Evolutionary conservation across 2,888 invertebrate genomes (phyloP), one percentile per base, ranked within the genome.

Genomic region (Nyleta sp.): DNA sequence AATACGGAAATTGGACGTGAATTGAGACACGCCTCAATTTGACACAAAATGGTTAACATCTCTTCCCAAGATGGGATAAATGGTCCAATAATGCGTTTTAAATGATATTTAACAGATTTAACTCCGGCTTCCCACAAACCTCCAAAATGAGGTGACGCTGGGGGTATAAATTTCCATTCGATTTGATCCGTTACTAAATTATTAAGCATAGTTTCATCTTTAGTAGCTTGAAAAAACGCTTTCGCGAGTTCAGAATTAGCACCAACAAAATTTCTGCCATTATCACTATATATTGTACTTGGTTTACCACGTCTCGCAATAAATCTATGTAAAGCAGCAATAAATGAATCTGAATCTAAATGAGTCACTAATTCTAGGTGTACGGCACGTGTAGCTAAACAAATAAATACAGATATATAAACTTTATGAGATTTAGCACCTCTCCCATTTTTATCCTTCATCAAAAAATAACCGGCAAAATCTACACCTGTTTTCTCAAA

Each of bases 261-360:
- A 5, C 88, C 88, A 2, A 84, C 75, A 60, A 88, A 89, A 52
- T 87, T 88, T 2, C 82, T 82, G 0, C 86, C 87, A 42, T 86
- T 85, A 55, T 88, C 87, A 4, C 84, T 85, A 35, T 80, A 83
- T 0, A 90, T 81, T 0, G 82, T 44, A 5, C 22, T 15, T 3
- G 77, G 75, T 40, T 70, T 59, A 2, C 89, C 87, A n/a, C 88
- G 70, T 46, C 87, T 50, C 5, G 86, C 68, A 8, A 86, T 83
- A 40, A 89, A 89, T 8, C 87, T 77, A 11, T 78, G 59, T 4
- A 89, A 52, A 1, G 87, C 81, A 3, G 83, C 83, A 2, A 88
- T 22, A 62, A 89, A 40, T 2, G 57, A 20, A 11, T 2, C n/a
- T 3, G 40, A 13, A 13, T 38, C 38, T 6, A 57, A 13, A 24